phyloP scores from a whole-genome alignment of 1,140 invertebrate genomes.

The Drosophila varians region DNA sequence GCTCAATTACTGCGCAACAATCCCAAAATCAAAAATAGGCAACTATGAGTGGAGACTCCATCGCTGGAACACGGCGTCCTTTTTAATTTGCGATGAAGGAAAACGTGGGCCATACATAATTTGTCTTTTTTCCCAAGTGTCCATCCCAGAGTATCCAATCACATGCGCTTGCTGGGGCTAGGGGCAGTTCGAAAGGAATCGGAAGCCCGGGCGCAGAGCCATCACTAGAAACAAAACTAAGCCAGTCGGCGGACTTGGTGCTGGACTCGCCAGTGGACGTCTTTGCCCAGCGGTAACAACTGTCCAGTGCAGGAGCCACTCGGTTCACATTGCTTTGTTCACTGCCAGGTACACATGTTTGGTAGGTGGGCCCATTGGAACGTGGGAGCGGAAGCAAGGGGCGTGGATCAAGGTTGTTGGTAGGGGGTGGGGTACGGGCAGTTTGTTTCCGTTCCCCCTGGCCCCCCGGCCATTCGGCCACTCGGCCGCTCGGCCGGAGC shows the following conservation, averaged over 20 bases:
- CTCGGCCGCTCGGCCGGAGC: slow-evolving; percentile 16
- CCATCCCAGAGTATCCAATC: not conserved
- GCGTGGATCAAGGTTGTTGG: slow-evolving; percentile 3
- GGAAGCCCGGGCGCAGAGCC: not conserved
- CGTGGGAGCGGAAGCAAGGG: slow-evolving; percentile 3
- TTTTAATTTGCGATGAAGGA: not conserved
- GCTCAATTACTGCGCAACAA: slow-evolving; percentile 20
- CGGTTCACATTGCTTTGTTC: slow-evolving; percentile 64
- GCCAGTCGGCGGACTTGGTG: slow-evolving; percentile 26
- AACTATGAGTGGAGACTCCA: not conserved
- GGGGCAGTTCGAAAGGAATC: not conserved
- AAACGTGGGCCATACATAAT: not conserved
- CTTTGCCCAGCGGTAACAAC: slow-evolving; percentile 78
- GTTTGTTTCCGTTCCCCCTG: slow-evolving; percentile 64
- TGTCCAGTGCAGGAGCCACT: slow-evolving; percentile 63
- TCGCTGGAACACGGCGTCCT: not conserved
- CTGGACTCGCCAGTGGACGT: slow-evolving; percentile 32
- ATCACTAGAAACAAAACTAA: not conserved
- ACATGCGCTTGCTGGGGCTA: slow-evolving; percentile 6
- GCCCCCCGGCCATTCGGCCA: slow-evolving; percentile 13
- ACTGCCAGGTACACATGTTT: slow-evolving; percentile 23
- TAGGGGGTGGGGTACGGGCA: slow-evolving; percentile 24
- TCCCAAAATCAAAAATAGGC: not conserved
- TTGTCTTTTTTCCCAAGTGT: not conserved
- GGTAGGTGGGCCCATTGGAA: too few species aligned